Evolutionary conservation across 2,888 invertebrate species (phyloP).

Genomic region (Biston stratarius): DNA sequence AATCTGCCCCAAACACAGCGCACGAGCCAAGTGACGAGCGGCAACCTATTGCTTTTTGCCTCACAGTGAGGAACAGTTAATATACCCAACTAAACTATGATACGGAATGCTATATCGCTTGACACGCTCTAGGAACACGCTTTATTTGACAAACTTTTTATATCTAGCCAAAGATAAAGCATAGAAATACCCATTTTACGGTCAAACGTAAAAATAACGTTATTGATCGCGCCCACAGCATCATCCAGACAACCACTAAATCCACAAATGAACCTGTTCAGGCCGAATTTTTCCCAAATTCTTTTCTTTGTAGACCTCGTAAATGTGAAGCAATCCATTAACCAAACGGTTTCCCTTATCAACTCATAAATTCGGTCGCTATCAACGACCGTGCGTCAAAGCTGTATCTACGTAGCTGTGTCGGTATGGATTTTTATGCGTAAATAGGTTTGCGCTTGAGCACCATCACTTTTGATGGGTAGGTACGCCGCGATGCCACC

Average conservation of each 20-base stretch:
- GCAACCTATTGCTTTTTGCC: no score
- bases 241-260: constrained; percentile 31
- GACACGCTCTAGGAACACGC: no score
- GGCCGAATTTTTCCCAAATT: constrained; percentile 40
- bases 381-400: constrained; percentile 63
- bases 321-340: constrained; percentile 72
- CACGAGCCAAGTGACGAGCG: no score
- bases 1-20: no score
- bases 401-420: constrained; percentile 37
- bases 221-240: constrained; percentile 7
- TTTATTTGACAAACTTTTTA: no score
- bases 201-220: neutral
- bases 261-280: constrained; percentile 40
- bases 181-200: neutral
- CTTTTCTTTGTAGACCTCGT: constrained; percentile 37
- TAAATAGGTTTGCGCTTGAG: neutral
- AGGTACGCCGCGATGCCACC: no score
- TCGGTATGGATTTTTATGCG: constrained; percentile 14
- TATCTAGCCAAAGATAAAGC: neutral
- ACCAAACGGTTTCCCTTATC: constrained; percentile 69
- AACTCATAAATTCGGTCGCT: constrained; percentile 72
- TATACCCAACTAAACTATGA: no score
- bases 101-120: no score
- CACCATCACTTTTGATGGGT: no score
- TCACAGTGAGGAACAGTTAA: no score